Evolutionary conservation across 53 echinoderm and acorn worm genomes (phyloP).

Genomic region (Astropecten irregularis): DNA sequence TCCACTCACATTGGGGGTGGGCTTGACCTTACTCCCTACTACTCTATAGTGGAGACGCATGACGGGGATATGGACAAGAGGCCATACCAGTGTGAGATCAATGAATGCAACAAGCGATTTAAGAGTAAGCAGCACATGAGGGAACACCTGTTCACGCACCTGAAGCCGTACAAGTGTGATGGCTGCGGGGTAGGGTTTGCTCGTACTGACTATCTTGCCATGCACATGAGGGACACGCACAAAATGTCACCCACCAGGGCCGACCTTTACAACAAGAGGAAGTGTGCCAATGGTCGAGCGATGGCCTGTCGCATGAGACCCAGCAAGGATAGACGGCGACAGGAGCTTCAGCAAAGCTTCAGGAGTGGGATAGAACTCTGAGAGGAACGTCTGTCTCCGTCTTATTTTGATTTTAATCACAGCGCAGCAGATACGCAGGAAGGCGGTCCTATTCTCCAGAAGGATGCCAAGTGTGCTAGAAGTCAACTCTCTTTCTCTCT

Average conservation of each 20-base stretch:
- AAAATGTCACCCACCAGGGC: slow-evolving; percentile 80
- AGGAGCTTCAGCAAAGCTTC: slow-evolving; percentile 57
- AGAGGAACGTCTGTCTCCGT: not conserved
- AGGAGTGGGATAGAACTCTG: slow-evolving; percentile 21
- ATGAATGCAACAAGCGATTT: slow-evolving; percentile 81
- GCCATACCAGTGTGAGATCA: slow-evolving; percentile 79
- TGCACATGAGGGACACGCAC: slow-evolving; percentile 95
- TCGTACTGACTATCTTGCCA: slow-evolving; percentile 94
- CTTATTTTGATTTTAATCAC: not conserved
- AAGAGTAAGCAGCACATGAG: slow-evolving; percentile 98
- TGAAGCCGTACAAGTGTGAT: slow-evolving; percentile 94
- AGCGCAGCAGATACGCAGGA: too few relatives aligned
- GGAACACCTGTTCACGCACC: slow-evolving; percentile 96
- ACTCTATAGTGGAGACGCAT: slow-evolving; percentile 27
- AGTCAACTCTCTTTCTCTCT: not conserved
- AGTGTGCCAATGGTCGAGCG: slow-evolving; percentile 89
- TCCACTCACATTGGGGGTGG: slow-evolving; percentile 51
- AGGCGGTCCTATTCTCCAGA: too few relatives aligned
- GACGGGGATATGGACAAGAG: slow-evolving; percentile 40
- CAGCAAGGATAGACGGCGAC: slow-evolving; percentile 71
- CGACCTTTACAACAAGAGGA: slow-evolving; percentile 86
- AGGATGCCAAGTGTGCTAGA: not conserved
- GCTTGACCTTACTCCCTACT: slow-evolving; percentile 75
- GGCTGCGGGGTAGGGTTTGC: slow-evolving; percentile 83
- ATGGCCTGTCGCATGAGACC: slow-evolving; percentile 77